Conservation (phyloP, 2,888 invertebrate species). For the Belgica antarctica region DNA sequence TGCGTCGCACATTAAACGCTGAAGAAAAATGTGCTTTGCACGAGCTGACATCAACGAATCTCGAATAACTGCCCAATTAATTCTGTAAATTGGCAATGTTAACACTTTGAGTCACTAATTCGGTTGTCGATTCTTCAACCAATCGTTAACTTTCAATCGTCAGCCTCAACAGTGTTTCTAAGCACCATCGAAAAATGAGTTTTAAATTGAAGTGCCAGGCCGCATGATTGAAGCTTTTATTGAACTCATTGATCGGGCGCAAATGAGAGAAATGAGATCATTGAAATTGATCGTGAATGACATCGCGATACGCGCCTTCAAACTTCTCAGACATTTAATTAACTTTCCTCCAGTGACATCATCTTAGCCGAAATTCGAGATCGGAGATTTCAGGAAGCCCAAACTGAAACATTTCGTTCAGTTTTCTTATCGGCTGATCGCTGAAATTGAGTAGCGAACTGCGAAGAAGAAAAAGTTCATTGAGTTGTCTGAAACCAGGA, state of each 20-base stretch:
- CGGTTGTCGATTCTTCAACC: not conserved
- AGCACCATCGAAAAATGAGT: no score
- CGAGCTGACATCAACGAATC: no score
- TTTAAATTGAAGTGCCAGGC: not conserved
- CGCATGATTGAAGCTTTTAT: constrained; percentile 17
- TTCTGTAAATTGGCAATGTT: no score
- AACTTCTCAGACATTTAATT: not conserved
- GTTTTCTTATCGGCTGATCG: not conserved
- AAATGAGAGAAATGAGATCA: constrained; percentile 3
- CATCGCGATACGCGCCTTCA: not conserved
- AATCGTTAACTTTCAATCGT: not conserved
- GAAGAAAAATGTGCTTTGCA: no score
- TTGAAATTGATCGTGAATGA: constrained; percentile 2
- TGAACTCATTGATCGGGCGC: not conserved
- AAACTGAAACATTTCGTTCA: not conserved
- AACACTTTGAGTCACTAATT: not conserved
- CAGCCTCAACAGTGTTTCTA: not conserved
- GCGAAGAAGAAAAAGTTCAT: not conserved
- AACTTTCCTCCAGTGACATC: not conserved
- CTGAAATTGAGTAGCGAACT: not conserved
- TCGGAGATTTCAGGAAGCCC: no score
- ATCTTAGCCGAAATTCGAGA: not conserved
- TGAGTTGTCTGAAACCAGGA: not conserved
- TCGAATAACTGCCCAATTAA: no score
- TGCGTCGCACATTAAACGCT: no score